Evolutionary conservation across 2,888 invertebrate species (phyloP), one percentile per base, ranked within the genome.

Genomic region (Ormyrus labotus): DNA sequence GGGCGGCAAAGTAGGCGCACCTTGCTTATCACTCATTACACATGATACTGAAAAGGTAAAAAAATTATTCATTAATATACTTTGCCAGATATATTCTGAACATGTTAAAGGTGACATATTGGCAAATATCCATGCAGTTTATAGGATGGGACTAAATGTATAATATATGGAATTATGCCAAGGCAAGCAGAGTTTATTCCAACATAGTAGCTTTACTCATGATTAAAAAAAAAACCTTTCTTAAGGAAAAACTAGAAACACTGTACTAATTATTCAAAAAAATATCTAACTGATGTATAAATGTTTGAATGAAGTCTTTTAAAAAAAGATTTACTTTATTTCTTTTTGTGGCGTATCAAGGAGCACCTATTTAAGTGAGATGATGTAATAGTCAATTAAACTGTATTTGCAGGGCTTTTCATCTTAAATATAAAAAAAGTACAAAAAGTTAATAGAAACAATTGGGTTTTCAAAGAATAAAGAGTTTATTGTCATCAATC

Each of bases 1-100:
- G 90, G 90, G 90, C 85, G 90, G 90, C 85, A 90, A 87, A 86
- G 86, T 89, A 87, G 90, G 87, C 85, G 88, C 86, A 86, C 87
- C 86, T 86, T 91, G 90, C 85, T 91, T 91, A 88, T 90, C 90
- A 87, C 89, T 90, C 90, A 91, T 90, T 87, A 90, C 90, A 90
- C 87, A 87, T 89, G 85, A 89, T 85, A 87, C 91, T 90, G 86
- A n/a, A 88, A 84, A 61, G 47, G 72, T 58, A 57, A 71, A 58
- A 58, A 60, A 63, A 3, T 11, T 65, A 11, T 55, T 19, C 58
- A 57, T 61, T 68, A 69, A 77, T 61, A 64, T 2, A 55, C 34
- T 34, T 34, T 34, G 34, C 4, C 34, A 19, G 19, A 50, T 45
- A 45, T 57, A 71, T 57, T 73, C 50, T 61, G 19, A 11, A 10